Percentiles rank a stretch among this genome's conserved stretches.
These are phyloP conservation scores for Sturnus vulgaris DNA, from an alignment of 2,113 vertebrate species.

Conservation along the genomic window DNA sequence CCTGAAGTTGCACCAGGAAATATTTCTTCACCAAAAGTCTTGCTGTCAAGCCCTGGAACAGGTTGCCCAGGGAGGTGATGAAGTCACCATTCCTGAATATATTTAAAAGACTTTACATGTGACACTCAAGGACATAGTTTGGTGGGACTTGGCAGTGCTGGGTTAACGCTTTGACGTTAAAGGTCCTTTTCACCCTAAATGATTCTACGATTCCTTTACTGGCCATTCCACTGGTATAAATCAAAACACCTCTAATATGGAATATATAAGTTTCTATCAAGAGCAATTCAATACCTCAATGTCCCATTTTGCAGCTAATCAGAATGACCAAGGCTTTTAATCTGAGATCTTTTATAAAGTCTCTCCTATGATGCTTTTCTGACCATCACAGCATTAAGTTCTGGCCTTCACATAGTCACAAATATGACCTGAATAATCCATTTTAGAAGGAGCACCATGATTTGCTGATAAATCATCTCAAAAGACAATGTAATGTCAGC, in stretches of 20 bases:
- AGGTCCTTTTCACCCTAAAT: not conserved
- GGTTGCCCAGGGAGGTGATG: not conserved
- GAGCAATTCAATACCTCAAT: not conserved
- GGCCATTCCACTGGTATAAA: not conserved
- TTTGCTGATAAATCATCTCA: not conserved
- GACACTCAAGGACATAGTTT: not conserved
- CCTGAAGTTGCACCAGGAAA: not conserved
- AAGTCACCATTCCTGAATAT: not conserved
- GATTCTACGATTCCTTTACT: not conserved
- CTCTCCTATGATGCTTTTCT: not conserved
- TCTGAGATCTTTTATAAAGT: not conserved
- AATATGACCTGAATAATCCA: not conserved
- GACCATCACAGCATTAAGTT: not conserved
- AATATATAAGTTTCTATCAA: not conserved
- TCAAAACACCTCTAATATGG: constrained; percentile 23
- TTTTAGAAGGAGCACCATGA: not conserved
- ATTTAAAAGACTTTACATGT: not conserved
- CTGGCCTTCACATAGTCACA: not conserved
- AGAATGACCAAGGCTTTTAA: not conserved
- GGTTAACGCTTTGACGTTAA: not conserved
- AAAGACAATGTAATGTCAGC: not conserved
- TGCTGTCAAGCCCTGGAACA: not conserved
- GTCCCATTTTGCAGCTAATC: not conserved
- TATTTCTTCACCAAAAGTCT: not conserved
- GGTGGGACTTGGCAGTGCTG: not conserved